Percentiles rank a stretch among this genome's conserved stretches.
Evolutionary conservation across 2,797 vertebrate genomes (phyloP).

Genomic region (Gambusia yucatana): DNA sequence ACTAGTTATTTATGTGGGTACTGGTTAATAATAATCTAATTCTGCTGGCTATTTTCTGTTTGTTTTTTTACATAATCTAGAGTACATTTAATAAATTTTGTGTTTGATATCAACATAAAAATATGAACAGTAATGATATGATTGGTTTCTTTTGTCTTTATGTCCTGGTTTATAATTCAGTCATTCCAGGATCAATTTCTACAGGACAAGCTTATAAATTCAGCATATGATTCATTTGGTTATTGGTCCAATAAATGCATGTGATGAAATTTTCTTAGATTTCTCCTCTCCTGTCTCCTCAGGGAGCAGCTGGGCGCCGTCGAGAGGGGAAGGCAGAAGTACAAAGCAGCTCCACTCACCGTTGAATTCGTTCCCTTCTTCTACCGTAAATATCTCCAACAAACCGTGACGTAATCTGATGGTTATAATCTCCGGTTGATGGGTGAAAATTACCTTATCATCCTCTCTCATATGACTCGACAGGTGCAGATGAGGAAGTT

Average conservation of each 20-base stretch:
- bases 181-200: neutral
- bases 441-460: neutral
- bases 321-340: conserved; percentile 96
- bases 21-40: neutral
- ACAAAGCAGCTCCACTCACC: conserved; percentile 94
- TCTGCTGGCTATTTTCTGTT: neutral
- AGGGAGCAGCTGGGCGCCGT: conserved; percentile 88
- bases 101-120: neutral
- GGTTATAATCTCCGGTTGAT: neutral
- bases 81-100: neutral
- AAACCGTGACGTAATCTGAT: neutral
- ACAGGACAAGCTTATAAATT: neutral
- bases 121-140: neutral
- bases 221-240: neutral
- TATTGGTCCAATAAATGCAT: neutral
- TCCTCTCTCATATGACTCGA: neutral
- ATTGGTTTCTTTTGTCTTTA: neutral
- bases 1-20: neutral
- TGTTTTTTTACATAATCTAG: neutral
- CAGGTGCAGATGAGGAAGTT: conserved; percentile 8
- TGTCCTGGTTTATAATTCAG: neutral
- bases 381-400: conserved; percentile 89
- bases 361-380: conserved; percentile 98
- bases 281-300: conserved; percentile 22
- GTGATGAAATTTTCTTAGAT: neutral